These are phyloP conservation scores for Troides helena DNA, from an alignment of 2,888 invertebrate genomes.

Conservation along the genomic window DNA sequence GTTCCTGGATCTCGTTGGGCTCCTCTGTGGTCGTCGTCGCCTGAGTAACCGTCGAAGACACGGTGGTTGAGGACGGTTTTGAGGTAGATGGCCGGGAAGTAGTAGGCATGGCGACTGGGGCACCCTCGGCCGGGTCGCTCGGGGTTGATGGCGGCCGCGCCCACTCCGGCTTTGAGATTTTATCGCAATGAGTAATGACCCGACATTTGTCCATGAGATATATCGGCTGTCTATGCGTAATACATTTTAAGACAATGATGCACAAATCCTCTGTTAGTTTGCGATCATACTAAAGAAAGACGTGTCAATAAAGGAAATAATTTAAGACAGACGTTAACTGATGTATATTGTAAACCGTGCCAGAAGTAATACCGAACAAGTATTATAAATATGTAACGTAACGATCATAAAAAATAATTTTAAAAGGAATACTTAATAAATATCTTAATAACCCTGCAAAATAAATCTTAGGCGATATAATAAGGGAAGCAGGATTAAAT, in stretches of 20 bases:
- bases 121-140: constrained; percentile 74
- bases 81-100: constrained; percentile 43
- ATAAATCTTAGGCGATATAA: no score
- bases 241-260: constrained; percentile 21
- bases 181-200: constrained; percentile 22
- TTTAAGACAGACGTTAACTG: no score
- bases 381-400: no score
- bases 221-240: constrained; percentile 20
- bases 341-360: no score
- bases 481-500: no score
- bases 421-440: no score
- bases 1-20: constrained; percentile 28
- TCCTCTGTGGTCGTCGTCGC: constrained; percentile 23
- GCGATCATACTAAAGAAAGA: not conserved
- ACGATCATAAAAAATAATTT: no score
- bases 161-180: constrained; percentile 86
- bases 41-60: constrained; percentile 36
- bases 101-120: constrained; percentile 50
- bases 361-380: no score
- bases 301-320: not conserved
- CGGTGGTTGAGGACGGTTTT: constrained; percentile 37
- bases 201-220: constrained; percentile 24
- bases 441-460: no score
- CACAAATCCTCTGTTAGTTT: constrained; percentile 9
- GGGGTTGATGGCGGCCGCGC: constrained; percentile 88